Evolutionary conservation across 2,888 invertebrate genomes (phyloP), one percentile per base, ranked within the genome.

Genomic region (Macropis europaea): DNA sequence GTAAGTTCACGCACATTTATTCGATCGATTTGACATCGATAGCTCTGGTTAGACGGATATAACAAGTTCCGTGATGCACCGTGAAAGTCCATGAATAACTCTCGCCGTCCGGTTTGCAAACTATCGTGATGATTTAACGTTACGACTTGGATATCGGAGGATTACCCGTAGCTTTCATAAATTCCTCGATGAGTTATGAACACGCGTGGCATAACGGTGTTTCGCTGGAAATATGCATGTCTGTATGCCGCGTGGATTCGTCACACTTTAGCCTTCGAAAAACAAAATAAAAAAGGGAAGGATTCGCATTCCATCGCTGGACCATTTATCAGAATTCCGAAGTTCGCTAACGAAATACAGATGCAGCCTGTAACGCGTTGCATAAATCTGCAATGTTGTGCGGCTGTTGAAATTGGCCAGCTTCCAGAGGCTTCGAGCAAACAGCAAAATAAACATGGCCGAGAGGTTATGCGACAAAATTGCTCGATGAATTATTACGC

Each of bases 71-170:
- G 59, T 52, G 54, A 64, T 34, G 70, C 47, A 50, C 43, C 47
- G 32, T 47, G 38, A 60, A n/a, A 50, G 40, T 47, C 50, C 54
- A 72, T 57, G 67, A 64, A 76, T 64, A 66, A 59, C 38, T 60
- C 62, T 28, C 28, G 13, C 40, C 43, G 42, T 50, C 59, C 56
- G 59, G 47, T 53, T 53, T 66, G 53, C 60, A 43, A 60, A 54
- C 66, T 71, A 77, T 79, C 69, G 61, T 52, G 38, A 57, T 62
- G 59, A 60, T 79, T 74, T 77, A 74, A 67, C 54, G 52, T 64
- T 67, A 64, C 63, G 70, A 66, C 54, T 54, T 61, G 62, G 57
- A 64, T 73, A 75, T 75, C 57, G 64, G 45, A 28, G 30, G 48
- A 59, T 47, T 45, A 62, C 52, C 52, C 64, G 48, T 28, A 36